Base-by-base conservation (phyloP, 2,888 invertebrate species). In the Erebia ligea region DNA sequence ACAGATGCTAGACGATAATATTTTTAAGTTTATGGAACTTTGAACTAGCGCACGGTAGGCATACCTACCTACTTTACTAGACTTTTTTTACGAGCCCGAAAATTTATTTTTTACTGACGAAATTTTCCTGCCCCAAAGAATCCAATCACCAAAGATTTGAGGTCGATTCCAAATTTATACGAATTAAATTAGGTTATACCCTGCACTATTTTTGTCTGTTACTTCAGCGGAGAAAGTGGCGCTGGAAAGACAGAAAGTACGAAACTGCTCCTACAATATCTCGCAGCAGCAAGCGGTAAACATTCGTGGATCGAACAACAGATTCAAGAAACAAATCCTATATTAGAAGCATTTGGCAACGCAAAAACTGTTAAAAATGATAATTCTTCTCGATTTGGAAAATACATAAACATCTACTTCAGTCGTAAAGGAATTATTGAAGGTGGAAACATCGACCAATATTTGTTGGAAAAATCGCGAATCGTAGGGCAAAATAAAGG, bases 251-350 rank as follows among this genome's bases (percentile, higher is more conserved):
- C 98, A 0, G 98, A 99, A 87, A 98, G 98, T 84, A 99, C 98
- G 1, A 99, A 99, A 89, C 90, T 99, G 70, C 96, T 99, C 76
- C 94, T 99, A 1, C 98, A 99, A 87, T 99, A 98, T 87, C 90
- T 99, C 79, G 98, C 99, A 1, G 97, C 98, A 0, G 97, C 97
- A 13, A 98, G 98, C 84, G 98, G 98, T 0, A 98, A 98, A 83
- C 98, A 98, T 88, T 98, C 98, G 0, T 98, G 98, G 98, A 98
- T 99, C 73, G 99, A 99, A 87, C 98, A 99, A 83, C 99, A 99
- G 88, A 98, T 99, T 72, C 95, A 99, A 76, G 98, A 99, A 90
- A 97, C 99, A 0, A 99, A 99, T 94, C 98, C 99, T 0, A 98
- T 99, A 78, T 94, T 99, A 83, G 99, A 99, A 95, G 99, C 99